Percentiles rank a stretch among this genome's conserved stretches.
phyloP scores from a whole-genome alignment of 1,140 invertebrate genomes.

The Drosophila simulans region DNA sequence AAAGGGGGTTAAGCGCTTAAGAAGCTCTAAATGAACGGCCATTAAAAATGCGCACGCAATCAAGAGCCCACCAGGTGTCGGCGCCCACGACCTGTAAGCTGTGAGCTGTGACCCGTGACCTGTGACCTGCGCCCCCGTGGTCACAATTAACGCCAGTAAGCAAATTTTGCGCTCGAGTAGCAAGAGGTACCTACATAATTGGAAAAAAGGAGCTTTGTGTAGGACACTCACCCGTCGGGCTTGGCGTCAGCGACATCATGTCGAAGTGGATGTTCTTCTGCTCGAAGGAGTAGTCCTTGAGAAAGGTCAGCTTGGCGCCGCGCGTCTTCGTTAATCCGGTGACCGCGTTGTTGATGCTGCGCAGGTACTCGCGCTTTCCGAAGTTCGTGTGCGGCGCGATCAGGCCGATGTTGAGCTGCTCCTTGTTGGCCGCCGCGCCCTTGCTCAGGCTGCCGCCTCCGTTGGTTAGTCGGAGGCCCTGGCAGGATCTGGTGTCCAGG shows the following conservation, averaged over 20 bases:
- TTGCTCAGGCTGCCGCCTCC: slow-evolving; percentile 71
- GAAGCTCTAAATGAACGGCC: slow-evolving; percentile 64
- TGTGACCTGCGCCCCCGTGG: background rate
- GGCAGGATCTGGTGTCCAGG: slow-evolving; percentile 28
- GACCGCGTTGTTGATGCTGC: slow-evolving; percentile 88
- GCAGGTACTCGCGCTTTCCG: slow-evolving; percentile 88
- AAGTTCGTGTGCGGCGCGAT: slow-evolving; percentile 87
- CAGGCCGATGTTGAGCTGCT: slow-evolving; percentile 86
- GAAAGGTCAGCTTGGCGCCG: slow-evolving; percentile 86
- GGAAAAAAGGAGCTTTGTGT: background rate
- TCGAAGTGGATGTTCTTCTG: slow-evolving; percentile 87
- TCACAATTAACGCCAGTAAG: background rate
- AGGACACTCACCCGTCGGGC: slow-evolving; percentile 88
- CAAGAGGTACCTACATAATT: background rate
- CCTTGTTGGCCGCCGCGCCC: slow-evolving; percentile 69
- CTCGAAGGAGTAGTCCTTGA: slow-evolving; percentile 88
- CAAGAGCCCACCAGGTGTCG: slow-evolving; percentile 30
- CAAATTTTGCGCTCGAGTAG: slow-evolving; percentile 1
- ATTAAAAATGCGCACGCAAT: slow-evolving; percentile 62
- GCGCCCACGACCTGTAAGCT: slow-evolving; percentile 2
- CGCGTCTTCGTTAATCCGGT: slow-evolving; percentile 86
- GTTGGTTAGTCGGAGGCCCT: slow-evolving; percentile 67
- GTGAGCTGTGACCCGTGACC: background rate
- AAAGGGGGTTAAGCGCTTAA: slow-evolving; percentile 50
- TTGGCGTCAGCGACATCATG: slow-evolving; percentile 90